phyloP scores from a whole-genome alignment of 2,797 vertebrate genomes.

The Amniataba percoides region DNA sequence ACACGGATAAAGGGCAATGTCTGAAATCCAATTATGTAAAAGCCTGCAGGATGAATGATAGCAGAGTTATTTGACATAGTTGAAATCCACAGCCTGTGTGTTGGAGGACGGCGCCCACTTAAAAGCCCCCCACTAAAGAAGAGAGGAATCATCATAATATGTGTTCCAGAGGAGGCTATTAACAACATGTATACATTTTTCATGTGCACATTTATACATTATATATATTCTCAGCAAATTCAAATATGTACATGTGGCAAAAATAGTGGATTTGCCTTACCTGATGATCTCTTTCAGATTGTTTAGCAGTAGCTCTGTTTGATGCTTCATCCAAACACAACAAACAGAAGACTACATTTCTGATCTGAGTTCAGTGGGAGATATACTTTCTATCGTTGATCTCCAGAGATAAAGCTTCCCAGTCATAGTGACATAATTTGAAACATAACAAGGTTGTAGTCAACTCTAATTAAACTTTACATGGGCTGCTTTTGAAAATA shows the following conservation, averaged over 20 bases:
- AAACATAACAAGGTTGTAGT: slow-evolving; percentile 7
- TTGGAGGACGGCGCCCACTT: background rate
- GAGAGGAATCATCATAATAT: background rate
- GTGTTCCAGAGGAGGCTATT: background rate
- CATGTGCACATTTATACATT: background rate
- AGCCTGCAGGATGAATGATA: slow-evolving; percentile 78
- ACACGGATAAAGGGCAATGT: slow-evolving; percentile 55
- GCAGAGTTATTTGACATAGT: slow-evolving; percentile 70
- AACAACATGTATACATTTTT: background rate
- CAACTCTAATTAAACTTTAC: no score
- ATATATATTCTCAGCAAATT: background rate
- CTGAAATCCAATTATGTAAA: slow-evolving; percentile 76
- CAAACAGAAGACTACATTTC: background rate
- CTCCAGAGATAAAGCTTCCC: slow-evolving; percentile 43
- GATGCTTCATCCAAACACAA: background rate
- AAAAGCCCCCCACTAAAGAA: background rate
- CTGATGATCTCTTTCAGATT: background rate
- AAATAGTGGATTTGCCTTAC: background rate
- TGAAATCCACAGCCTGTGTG: background rate
- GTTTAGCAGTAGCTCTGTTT: background rate
- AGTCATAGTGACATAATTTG: slow-evolving; percentile 13
- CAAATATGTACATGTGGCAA: background rate
- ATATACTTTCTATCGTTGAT: slow-evolving; percentile 30
- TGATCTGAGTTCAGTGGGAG: background rate
- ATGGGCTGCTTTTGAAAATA: background rate